Percentiles rank a stretch among this genome's conserved stretches.
Conservation (phyloP, 2,113 vertebrate genomes). For the Vicugna pacos region DNA sequence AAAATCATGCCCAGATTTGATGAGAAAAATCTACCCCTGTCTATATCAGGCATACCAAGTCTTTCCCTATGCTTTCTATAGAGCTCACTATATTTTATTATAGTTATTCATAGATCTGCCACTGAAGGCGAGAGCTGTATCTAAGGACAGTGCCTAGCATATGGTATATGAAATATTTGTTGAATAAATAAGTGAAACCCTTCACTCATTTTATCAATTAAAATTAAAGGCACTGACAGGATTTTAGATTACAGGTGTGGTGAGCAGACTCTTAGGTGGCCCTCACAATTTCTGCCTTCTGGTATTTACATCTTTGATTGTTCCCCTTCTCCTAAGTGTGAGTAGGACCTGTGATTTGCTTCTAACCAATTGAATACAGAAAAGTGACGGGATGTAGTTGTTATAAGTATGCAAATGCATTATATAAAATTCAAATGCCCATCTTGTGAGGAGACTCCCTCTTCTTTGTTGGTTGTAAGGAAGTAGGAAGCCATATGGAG, state of each 20-base stretch:
- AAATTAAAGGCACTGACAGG: neutral
- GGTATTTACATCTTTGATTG: neutral
- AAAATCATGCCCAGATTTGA: neutral
- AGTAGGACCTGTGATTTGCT: neutral
- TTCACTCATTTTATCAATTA: neutral
- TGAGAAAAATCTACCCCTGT: neutral
- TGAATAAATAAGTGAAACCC: neutral
- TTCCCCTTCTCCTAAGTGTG: neutral
- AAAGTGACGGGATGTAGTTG: neutral
- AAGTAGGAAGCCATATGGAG: neutral
- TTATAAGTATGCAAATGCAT: neutral
- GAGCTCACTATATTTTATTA: neutral
- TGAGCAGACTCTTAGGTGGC: neutral
- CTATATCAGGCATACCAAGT: neutral
- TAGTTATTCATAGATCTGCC: neutral
- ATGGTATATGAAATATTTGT: neutral
- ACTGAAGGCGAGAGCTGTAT: neutral
- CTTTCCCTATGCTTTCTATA: neutral
- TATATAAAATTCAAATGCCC: neutral
- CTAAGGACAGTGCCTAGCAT: neutral
- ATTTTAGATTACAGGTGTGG: neutral
- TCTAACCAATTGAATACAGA: neutral
- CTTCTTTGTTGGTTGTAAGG: slow-evolving; percentile 6
- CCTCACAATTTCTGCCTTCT: neutral
- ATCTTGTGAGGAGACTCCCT: neutral